Evolutionary conservation across 1,140 invertebrate species (phyloP), one percentile per base, ranked within the genome.

Genomic region (Euwallacea fornicatus): DNA sequence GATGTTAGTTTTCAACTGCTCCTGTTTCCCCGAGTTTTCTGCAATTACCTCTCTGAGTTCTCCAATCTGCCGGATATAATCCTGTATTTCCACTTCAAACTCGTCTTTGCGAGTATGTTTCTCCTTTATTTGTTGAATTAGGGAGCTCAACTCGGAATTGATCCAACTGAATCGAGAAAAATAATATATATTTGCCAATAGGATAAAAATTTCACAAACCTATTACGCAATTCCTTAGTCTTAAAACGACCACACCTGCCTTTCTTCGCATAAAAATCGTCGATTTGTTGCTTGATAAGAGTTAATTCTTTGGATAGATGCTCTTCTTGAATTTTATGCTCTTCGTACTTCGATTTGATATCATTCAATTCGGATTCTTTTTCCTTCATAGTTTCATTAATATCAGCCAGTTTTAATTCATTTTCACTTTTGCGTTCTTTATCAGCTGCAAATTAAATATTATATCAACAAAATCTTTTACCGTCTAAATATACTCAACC

Each of bases 211-310:
- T 33, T 33, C 4, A 33, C 21, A 33, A n/a, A 33, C 68, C 92
- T 90, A 82, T 99, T 97, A 76, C 98, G 84, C 78, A 99, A 96
- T 79, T 96, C 94, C 80, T 95, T 94, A 0, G 93, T 96, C 0
- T 94, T 95, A 84, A 99, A 99, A 82, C 99, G 97, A 76, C 94
- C 97, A 0, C 96, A 96, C 77, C 97, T 86, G 0, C 98, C 98
- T 84, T 99, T 97, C 81, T 99, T 99, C 0, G 97, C 98, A 84
- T 99, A 99, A 7, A 99, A 82, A 82, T 99, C 98, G 80, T 98
- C 98, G n/a, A 96, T 85, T 79, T 98, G 96, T 81, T 99, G 97
- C 81, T 99, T 97, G 82, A 97, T 97, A 13, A 98, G 83, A 13
- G 91, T 90, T 63, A 99, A 83, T 64, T 93, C 91, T 65, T 91